Evolutionary conservation across 1,140 invertebrate genomes (phyloP).

Genomic region (Palaemon carinicauda): DNA sequence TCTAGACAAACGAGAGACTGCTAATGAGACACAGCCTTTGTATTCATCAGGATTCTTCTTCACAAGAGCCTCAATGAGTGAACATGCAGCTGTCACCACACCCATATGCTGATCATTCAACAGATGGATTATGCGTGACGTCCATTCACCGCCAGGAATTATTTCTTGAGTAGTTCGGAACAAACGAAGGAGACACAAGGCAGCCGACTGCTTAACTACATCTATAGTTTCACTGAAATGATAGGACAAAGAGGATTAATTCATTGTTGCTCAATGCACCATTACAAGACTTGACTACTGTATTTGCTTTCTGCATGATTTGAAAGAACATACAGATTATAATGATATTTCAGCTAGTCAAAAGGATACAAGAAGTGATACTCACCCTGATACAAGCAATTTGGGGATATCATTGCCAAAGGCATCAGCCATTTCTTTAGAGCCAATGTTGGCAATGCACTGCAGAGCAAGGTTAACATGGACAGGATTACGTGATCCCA

Average conservation of each 20-base stretch:
- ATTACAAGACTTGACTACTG: no score
- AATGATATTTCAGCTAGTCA: not conserved
- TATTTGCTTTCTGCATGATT: not conserved
- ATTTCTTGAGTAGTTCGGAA: slow-evolving; percentile 92
- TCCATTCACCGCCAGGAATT: slow-evolving; percentile 98
- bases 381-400: slow-evolving; percentile 93
- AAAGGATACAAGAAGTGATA: slow-evolving; percentile 5
- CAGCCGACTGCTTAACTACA: slow-evolving; percentile 99
- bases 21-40: slow-evolving; percentile 97
- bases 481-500: slow-evolving; percentile 95
- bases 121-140: slow-evolving; percentile 97
- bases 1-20: slow-evolving; percentile 94
- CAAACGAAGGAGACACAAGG: slow-evolving; percentile 91
- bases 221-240: slow-evolving; percentile 93
- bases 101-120: slow-evolving; percentile 99
- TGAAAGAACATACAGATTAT: no score
- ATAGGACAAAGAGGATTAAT: not conserved
- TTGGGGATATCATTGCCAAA: slow-evolving; percentile 98
- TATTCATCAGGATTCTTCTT: slow-evolving; percentile 99
- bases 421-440: slow-evolving; percentile 99
- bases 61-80: slow-evolving; percentile 96
- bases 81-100: slow-evolving; percentile 97
- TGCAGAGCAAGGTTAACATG: slow-evolving; percentile 99
- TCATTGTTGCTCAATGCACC: no score
- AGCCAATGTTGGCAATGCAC: slow-evolving; percentile 99